Conservation (phyloP, 2,888 invertebrate species). For the Plagiodera versicolora region DNA sequence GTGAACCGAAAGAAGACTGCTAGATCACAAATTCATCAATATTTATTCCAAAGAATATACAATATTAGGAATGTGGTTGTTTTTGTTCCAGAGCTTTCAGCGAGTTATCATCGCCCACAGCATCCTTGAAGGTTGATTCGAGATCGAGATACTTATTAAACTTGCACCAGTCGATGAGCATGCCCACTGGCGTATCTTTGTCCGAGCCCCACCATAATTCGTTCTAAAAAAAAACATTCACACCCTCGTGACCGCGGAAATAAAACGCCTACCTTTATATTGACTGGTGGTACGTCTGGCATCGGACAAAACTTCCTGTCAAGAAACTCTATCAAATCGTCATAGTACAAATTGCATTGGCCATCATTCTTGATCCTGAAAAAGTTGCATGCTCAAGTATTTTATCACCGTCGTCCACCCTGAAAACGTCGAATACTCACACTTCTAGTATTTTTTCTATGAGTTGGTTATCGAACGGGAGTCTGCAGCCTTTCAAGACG, state of each 20-base stretch:
- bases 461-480: slow-evolving; percentile 70
- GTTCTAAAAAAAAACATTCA: slow-evolving; percentile 47
- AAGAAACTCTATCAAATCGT: slow-evolving; percentile 71
- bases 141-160: slow-evolving; percentile 57
- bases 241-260: too few species aligned
- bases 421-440: slow-evolving; percentile 53
- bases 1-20: slow-evolving; percentile 10
- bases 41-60: slow-evolving; percentile 18
- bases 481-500: slow-evolving; percentile 67
- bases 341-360: slow-evolving; percentile 65
- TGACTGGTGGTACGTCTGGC: slow-evolving; percentile 56
- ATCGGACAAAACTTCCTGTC: slow-evolving; percentile 65
- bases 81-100: slow-evolving; percentile 32
- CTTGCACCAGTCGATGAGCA: slow-evolving; percentile 56
- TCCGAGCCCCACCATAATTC: slow-evolving; percentile 57
- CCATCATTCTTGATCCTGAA: slow-evolving; percentile 66
- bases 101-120: slow-evolving; percentile 26
- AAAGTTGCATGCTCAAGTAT: slow-evolving; percentile 2
- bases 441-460: slow-evolving; percentile 70
- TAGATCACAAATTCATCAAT: slow-evolving; percentile 7
- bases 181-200: slow-evolving; percentile 51
- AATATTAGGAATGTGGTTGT: slow-evolving; percentile 1
- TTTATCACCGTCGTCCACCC: background rate
- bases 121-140: slow-evolving; percentile 49
- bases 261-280: slow-evolving; percentile 54